Conservation (phyloP, 23 tunicate genomes). For the Halocynthia aurantium region DNA sequence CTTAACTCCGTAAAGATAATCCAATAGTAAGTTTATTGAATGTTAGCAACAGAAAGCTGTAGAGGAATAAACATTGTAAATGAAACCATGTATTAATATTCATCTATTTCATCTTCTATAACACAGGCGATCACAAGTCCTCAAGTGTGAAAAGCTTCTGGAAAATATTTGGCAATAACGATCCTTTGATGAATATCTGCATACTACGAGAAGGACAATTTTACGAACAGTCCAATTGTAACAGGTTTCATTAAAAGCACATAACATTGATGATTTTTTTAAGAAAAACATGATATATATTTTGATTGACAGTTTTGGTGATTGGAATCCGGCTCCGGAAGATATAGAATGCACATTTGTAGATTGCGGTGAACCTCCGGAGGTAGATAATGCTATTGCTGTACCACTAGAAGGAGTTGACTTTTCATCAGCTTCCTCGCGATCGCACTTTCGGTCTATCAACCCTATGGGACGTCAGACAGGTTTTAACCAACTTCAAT, state of each 20-base stretch:
- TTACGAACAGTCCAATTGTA: constrained; percentile 38
- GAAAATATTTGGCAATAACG: constrained; percentile 28
- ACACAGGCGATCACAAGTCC: constrained; percentile 27
- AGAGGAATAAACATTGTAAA: too few relatives aligned
- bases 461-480: too few relatives aligned
- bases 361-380: constrained; percentile 67
- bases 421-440: neutral
- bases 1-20: too few relatives aligned
- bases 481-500: too few relatives aligned
- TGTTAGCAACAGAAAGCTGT: too few relatives aligned
- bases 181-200: constrained; percentile 29
- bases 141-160: constrained; percentile 43
- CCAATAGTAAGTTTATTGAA: too few relatives aligned
- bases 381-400: neutral
- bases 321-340: constrained; percentile 61
- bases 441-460: constrained; percentile 20
- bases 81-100: neutral
- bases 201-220: constrained; percentile 50
- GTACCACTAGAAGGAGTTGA: neutral
- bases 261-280: neutral
- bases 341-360: constrained; percentile 53
- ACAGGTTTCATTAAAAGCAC: constrained; percentile 26
- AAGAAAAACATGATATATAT: neutral
- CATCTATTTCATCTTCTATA: too few relatives aligned
- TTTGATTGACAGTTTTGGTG: constrained; percentile 45